Conservation (phyloP, 1,140 invertebrate genomes). For the Steinernema feltiae region DNA sequence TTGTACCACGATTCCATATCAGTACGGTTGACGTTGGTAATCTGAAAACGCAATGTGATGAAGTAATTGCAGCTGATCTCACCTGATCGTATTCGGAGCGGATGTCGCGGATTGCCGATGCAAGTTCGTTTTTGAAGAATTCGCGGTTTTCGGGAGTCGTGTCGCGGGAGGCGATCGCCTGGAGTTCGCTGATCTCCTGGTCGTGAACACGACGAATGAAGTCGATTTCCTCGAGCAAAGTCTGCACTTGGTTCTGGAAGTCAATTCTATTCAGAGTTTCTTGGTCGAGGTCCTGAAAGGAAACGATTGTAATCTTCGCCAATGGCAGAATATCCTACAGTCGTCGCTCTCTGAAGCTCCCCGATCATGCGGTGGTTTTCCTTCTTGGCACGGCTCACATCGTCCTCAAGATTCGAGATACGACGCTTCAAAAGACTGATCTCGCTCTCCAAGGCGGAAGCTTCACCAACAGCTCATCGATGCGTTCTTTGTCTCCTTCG, state of each 20-base stretch:
- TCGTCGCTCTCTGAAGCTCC: conserved; percentile 39
- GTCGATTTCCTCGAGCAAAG: conserved; percentile 56
- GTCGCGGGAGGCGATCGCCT: conserved; percentile 62
- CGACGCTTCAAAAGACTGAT: conserved; percentile 49
- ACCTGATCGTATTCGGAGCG: conserved; percentile 61
- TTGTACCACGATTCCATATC: conserved; percentile 59
- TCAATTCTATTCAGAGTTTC: conserved; percentile 57
- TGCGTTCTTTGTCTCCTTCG: conserved; percentile 43
- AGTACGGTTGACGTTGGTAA: conserved; percentile 60
- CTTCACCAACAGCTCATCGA: conserved; percentile 49
- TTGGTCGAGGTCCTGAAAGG: conserved; percentile 52
- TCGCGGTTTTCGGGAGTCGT: conserved; percentile 62
- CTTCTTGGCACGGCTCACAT: conserved; percentile 46
- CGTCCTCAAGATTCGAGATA: conserved; percentile 53
- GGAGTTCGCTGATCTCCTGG: conserved; percentile 62
- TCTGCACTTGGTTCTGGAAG: conserved; percentile 57
- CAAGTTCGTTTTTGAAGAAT: conserved; percentile 61
- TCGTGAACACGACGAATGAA: conserved; percentile 55
- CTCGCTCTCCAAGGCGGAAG: conserved; percentile 50
- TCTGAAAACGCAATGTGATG: conserved; percentile 54
- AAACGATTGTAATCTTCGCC: conserved; percentile 16
- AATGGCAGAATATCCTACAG: conserved; percentile 19
- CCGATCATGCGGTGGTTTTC: conserved; percentile 47
- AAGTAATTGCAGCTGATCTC: neutral
- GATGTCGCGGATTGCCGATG: conserved; percentile 62